A percentile compares a stretch with the other conserved stretches of the same genome.
phyloP scores from a whole-genome alignment of 2,797 vertebrate genomes.

The Myripristis jacobus region DNA sequence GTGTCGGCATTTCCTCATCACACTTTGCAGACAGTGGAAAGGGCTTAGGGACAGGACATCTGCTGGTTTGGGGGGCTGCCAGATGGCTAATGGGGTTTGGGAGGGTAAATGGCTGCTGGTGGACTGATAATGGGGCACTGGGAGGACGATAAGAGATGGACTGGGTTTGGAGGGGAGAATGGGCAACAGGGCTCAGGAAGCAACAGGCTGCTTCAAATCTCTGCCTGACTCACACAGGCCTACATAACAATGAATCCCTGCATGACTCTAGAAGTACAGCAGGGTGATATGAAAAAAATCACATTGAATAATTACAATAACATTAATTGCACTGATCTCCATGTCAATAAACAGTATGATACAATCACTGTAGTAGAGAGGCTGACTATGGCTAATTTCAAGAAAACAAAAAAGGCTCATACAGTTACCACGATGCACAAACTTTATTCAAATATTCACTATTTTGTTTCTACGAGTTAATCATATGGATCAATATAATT shows the following conservation, averaged over 20 bases:
- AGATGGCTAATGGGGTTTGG: constrained; percentile 71
- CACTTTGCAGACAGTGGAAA: constrained; percentile 46
- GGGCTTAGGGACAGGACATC: constrained; percentile 69
- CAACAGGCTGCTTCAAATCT: constrained; percentile 26
- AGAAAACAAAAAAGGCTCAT: too few relatives aligned
- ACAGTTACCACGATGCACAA: too few relatives aligned
- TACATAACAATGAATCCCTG: neutral
- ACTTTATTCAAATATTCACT: too few relatives aligned
- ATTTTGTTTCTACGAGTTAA: too few relatives aligned
- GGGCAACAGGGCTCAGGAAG: constrained; percentile 17
- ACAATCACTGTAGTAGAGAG: too few relatives aligned
- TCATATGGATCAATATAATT: too few relatives aligned
- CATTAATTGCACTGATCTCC: too few relatives aligned
- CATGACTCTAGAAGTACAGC: neutral
- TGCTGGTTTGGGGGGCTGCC: constrained; percentile 56
- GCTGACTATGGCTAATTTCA: too few relatives aligned
- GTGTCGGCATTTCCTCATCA: constrained; percentile 64
- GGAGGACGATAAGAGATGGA: constrained; percentile 31
- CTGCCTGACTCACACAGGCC: constrained; percentile 6
- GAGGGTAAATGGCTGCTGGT: constrained; percentile 41
- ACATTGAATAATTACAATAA: too few relatives aligned
- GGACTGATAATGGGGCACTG: constrained; percentile 50
- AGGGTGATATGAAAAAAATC: too few relatives aligned
- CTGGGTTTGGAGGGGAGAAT: constrained; percentile 6
- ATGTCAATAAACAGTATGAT: too few relatives aligned